Evolutionary conservation across 2,113 vertebrate genomes (phyloP).

Genomic region (rat (Rattus norvegicus)): DNA sequence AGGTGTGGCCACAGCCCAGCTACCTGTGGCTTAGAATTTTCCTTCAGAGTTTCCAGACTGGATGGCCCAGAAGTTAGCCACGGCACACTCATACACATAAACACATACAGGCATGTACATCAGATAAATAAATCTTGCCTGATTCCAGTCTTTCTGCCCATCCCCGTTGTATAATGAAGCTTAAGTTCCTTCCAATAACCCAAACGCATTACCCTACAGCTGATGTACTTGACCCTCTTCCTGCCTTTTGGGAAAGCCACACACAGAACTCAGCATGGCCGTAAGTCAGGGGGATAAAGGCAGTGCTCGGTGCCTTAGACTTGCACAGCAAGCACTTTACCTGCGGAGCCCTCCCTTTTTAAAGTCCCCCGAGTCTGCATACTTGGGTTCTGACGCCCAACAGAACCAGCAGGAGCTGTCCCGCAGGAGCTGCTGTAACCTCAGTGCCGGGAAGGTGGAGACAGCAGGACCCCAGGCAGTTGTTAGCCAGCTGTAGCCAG

Average conservation of each 20-base stretch:
- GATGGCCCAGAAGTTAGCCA: neutral
- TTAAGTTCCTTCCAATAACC: neutral
- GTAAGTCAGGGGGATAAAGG: neutral
- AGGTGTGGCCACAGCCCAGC: too few relatives aligned
- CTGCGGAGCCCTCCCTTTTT: neutral
- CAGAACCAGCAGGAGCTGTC: neutral
- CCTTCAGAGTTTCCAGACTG: neutral
- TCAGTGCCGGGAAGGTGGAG: neutral
- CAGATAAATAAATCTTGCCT: neutral
- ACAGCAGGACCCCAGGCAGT: neutral
- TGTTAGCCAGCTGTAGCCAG: neutral
- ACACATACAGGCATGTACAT: too few relatives aligned
- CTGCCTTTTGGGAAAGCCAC: neutral
- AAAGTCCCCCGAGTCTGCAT: neutral
- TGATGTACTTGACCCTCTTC: neutral
- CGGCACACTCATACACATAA: too few relatives aligned
- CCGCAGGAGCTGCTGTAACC: neutral
- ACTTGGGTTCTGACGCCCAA: neutral
- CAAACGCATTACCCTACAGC: neutral
- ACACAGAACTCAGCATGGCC: neutral
- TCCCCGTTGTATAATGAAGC: too few relatives aligned
- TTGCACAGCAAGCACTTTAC: neutral
- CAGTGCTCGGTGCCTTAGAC: neutral
- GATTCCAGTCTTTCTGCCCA: neutral
- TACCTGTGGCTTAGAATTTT: neutral